Base-by-base conservation (phyloP, 2,113 vertebrate genomes). In the Oreocharis arfaki region DNA sequence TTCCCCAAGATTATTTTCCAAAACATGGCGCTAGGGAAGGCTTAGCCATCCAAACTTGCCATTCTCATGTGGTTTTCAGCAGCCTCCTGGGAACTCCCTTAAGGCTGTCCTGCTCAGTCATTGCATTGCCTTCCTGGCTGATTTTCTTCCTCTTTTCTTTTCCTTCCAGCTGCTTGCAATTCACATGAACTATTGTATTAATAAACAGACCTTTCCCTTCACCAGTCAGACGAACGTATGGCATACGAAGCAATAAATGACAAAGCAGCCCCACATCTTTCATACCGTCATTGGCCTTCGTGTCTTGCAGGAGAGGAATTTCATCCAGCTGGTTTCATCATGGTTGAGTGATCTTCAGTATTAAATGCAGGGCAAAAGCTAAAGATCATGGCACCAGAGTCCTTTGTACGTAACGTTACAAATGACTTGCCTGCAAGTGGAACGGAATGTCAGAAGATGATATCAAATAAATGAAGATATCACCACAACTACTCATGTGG, bases 381-480 rank as follows among this genome's bases (percentile, higher is more conserved):
- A 96, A 94, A 95, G 95, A 90, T 93, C 96, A 23, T 0, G 16
- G 81, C 76, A 84, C 88, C 90, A 86, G 50, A 81, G 59, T 74
- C 92, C 83, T 94, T 92, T 87, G 73, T 78, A 90, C 0, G 0
- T 28, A 80, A 47, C 3, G 11, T 87, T 93, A 93, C 86, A 94
- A 95, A 93, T 41, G 52, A 37, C 64, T 84, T 3, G 4, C 83
- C 88, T 84, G 73, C 44, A 92, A 90, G 92, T 42, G 37, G 86
- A 94, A 93, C 0, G 0, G 65, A 86, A 87, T 87, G 90, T 92
- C 88, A 84, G 61, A 64, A 73, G 76, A 79, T 75, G 53, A 57
- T 88, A 71, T 89, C 56, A 90, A 89, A 92, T 90, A 93, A 92
- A 92, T 95, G 85, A 92, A 93, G 88, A 79, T 82, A 86, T 73